These are phyloP conservation scores for Hybos culiciformis DNA, from an alignment of 2,888 invertebrate species.

Conservation along the genomic window DNA sequence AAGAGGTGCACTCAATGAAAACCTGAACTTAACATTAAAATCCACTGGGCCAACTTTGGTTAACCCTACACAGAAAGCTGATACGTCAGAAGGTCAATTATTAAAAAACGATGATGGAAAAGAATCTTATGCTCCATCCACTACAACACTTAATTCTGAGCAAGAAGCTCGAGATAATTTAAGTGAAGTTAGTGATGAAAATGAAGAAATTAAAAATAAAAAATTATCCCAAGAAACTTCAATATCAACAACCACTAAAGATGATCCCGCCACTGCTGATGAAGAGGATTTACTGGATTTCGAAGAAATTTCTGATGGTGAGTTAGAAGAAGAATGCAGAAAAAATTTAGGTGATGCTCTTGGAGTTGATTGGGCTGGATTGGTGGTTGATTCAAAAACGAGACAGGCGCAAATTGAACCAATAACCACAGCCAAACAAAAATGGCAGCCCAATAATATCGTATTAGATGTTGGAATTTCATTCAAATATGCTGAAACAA, in stretches of 20 bases:
- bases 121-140: background rate
- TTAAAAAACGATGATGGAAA: background rate
- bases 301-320: conserved; percentile 83
- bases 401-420: conserved; percentile 24
- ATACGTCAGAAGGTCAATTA: background rate
- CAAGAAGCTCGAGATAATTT: conserved; percentile 39
- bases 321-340: conserved; percentile 74
- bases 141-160: conserved; percentile 6
- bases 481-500: conserved; percentile 58
- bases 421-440: conserved; percentile 47
- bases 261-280: conserved; percentile 2
- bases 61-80: conserved; percentile 7
- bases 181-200: conserved; percentile 81
- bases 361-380: conserved; percentile 89
- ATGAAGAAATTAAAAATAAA: conserved; percentile 72
- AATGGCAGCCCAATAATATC: conserved; percentile 69
- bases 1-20: background rate
- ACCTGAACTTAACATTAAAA: too few species aligned
- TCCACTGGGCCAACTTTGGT: conserved; percentile 3
- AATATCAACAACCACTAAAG: conserved; percentile 5
- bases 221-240: conserved; percentile 22
- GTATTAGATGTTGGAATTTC: conserved; percentile 71
- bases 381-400: conserved; percentile 60
- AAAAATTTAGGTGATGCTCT: conserved; percentile 73
- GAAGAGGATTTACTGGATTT: conserved; percentile 50